Percentiles rank a stretch among this genome's conserved stretches.
These are phyloP conservation scores for Penaeus monodon DNA, from an alignment of 2,888 invertebrate genomes.

Conservation along the genomic window DNA sequence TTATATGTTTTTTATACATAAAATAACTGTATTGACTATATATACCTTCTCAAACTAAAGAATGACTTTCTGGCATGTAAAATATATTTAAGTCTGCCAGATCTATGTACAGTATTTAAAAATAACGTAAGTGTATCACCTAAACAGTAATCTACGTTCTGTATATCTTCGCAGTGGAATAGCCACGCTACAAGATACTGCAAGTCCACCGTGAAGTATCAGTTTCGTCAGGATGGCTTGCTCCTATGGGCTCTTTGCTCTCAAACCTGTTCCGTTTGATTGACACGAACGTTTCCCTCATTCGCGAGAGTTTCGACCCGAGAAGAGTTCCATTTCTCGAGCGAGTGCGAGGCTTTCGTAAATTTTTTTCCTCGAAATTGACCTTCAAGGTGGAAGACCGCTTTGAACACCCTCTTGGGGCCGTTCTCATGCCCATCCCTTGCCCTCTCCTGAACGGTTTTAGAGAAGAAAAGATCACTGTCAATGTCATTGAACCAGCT, in stretches of 20 bases:
- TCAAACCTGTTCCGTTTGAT: constrained; percentile 40
- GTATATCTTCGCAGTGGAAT: not conserved
- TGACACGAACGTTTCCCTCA: constrained; percentile 49
- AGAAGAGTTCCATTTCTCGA: constrained; percentile 34
- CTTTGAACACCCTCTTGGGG: not conserved
- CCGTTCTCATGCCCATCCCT: constrained; percentile 1
- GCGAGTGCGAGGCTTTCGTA: constrained; percentile 12
- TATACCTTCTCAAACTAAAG: no score
- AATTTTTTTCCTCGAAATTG: constrained; percentile 16
- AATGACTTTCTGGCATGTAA: no score
- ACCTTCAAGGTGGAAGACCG: constrained; percentile 28
- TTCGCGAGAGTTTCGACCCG: constrained; percentile 30
- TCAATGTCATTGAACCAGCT: constrained; percentile 60
- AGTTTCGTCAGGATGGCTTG: constrained; percentile 49
- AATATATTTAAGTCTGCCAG: no score
- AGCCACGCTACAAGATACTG: constrained; percentile 23
- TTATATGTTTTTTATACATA: no score
- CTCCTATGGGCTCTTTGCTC: constrained; percentile 26
- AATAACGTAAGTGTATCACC: no score
- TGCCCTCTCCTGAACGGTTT: not conserved
- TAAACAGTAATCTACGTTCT: not conserved
- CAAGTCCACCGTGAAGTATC: constrained; percentile 40
- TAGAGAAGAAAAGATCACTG: constrained; percentile 54
- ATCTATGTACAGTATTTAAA: no score
- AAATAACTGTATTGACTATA: no score